Evolutionary conservation across 2,113 vertebrate species (phyloP).

Genomic region (Phalacrocorax carbo): DNA sequence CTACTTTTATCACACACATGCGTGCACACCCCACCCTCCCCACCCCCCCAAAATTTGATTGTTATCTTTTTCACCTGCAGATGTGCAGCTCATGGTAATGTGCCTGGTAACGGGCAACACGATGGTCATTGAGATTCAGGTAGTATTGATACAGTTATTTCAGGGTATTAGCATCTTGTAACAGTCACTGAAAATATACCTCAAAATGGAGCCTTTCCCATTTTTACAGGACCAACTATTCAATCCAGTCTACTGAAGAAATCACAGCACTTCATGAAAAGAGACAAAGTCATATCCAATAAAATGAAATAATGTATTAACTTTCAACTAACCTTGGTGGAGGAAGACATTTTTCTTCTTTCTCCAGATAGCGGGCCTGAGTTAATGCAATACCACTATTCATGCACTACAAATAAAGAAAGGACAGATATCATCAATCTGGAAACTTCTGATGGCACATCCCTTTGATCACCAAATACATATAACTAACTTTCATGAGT

Average conservation of each 20-base stretch:
- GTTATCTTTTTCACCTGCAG: background rate
- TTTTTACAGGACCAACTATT: background rate
- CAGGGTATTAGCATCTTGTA: background rate
- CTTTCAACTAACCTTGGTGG: conserved; percentile 83
- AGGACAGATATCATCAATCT: background rate
- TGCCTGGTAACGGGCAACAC: background rate
- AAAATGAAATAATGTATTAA: background rate
- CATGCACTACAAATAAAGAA: conserved; percentile 81
- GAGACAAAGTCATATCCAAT: background rate
- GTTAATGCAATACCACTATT: conserved; percentile 85
- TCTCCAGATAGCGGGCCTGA: conserved; percentile 90
- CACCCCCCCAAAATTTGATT: background rate
- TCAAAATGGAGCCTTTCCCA: background rate
- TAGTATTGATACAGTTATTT: background rate
- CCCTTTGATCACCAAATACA: background rate
- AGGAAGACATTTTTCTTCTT: conserved; percentile 91
- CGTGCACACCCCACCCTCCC: too few relatives aligned
- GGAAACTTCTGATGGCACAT: background rate
- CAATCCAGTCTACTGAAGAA: background rate
- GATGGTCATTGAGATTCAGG: background rate
- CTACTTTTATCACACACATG: too few relatives aligned
- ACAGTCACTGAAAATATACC: background rate
- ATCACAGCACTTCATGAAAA: background rate
- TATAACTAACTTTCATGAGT: background rate
- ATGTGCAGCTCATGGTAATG: background rate